Conservation (phyloP, 2,113 vertebrate genomes). For the Antechinus stuartii region DNA sequence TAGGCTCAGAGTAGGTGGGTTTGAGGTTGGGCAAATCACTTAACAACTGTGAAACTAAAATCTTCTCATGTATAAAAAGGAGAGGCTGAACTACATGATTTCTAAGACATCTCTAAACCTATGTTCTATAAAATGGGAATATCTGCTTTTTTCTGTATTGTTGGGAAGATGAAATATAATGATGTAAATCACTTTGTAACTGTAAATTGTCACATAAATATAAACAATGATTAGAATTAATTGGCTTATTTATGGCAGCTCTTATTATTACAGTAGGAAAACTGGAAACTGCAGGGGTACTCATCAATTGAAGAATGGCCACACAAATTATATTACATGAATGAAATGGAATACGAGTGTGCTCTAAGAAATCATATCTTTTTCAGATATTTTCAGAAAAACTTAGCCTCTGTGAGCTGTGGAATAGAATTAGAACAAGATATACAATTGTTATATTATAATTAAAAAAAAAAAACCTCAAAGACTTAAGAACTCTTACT, state of each 20-base stretch:
- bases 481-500: not conserved
- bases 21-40: not conserved
- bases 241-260: not conserved
- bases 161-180: not conserved
- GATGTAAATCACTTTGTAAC: not conserved
- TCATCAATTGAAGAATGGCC: not conserved
- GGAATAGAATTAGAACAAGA: not conserved
- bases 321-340: too few relatives aligned
- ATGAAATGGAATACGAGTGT: too few relatives aligned
- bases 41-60: not conserved
- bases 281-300: not conserved
- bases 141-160: not conserved
- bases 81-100: not conserved
- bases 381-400: too few relatives aligned
- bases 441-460: not conserved
- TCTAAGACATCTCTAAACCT: not conserved
- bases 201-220: not conserved
- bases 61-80: not conserved
- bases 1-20: not conserved
- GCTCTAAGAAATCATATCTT: too few relatives aligned
- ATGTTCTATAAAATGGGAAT: not conserved
- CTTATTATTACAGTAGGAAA: not conserved
- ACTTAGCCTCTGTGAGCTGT: too few relatives aligned
- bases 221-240: not conserved
- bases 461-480: too few relatives aligned